Base-by-base conservation (phyloP, 2,113 vertebrate species). In the Sprattus sprattus region DNA sequence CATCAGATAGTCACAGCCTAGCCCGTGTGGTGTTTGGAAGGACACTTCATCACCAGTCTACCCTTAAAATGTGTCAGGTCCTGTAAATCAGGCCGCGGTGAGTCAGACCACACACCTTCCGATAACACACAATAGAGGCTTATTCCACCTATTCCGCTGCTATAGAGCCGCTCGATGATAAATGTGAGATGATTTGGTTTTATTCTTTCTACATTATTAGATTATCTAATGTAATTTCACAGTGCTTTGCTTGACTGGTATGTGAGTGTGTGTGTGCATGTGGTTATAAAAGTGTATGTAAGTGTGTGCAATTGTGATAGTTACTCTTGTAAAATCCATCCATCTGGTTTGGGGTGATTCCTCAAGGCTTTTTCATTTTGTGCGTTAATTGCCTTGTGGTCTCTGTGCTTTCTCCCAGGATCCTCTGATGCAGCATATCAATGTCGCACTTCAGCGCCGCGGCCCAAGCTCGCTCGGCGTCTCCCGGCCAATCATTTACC, bases 401-500 rank as follows among this genome's bases (percentile, higher is more conserved):
- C 71, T 39, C 32, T 11, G 2, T 82, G 82, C 28, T 85, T 64
- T 5, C 81, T 84, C 82, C 87, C 54, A 13, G 22, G 49, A 45
- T 81, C 54, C 54, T 44, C 13, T 57, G 84, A 54, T 85, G 67
- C 78, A 89, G 20, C 54, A 83, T 7, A 52, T 82, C 67, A 87
- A 82, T 16, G 82, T 57, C 50, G 32, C 50, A 64, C 64, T 71
- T 71, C 9, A 3, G 7, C 28, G 7, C 64, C 25, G 9, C 2
- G 75, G 85, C 83, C 57, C 49, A 82, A 71, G 64, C 25, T 9
- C n/a, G 64, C 25, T 9, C n/a, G 0, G 64, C 64, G 6, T 71
- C 64, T 71, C 64, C 64, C 64, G 13, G 64, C n/a, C 64, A 71
- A 71, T 71, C n/a, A 28, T 71, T 71, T 15, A 71, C 8, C 64